Base-by-base conservation (phyloP, 2,113 vertebrate genomes). In the Anolis carolinensis region DNA sequence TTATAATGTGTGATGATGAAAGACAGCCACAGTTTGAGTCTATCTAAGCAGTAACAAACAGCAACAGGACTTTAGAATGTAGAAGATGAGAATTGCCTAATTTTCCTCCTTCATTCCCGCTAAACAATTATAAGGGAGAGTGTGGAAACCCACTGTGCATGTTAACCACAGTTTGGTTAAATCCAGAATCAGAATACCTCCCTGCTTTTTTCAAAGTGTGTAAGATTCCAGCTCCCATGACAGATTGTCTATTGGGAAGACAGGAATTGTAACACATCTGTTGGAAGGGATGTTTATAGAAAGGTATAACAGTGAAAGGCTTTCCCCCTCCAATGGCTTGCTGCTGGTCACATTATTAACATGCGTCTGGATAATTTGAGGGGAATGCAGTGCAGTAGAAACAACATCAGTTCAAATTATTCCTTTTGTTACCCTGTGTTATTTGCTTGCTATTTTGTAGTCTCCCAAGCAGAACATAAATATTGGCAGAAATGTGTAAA, bases 1-100 rank as follows among this genome's bases (percentile, higher is more conserved):
- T 77, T 88, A 32, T 75, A n/a, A 27, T 67, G 34, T 88, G 4
- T 48, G n/a, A 81, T 21, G 83, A 75, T 87, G 89, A 80, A 89
- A 89, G 83, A 88, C 89, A 92, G 89, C 87, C 88, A 85, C 87
- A 25, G 36, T 91, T 90, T 88, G 89, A 75, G 79, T 67, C 71
- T 52, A 27, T 89, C 48, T 44, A 91, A 93, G 82, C 0, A 70
- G 34, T 81, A 20, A 34, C 9, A 48, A 20, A 34, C 9, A 48
- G 39, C 5, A 78, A 8, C 3, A 78, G 80, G 52, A 30, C 52
- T 20, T n/a, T 9, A 70, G 67, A 48, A 70, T 34, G 48, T 18
- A 18, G 85, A 73, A 91, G 89, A 81, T 44, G 3, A 90, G 78
- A 87, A 91, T 89, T 89, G 16, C 39, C 3, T 87, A 63, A 44